Conservation (phyloP, 2,797 vertebrate genomes). For the Avahi laniger region DNA sequence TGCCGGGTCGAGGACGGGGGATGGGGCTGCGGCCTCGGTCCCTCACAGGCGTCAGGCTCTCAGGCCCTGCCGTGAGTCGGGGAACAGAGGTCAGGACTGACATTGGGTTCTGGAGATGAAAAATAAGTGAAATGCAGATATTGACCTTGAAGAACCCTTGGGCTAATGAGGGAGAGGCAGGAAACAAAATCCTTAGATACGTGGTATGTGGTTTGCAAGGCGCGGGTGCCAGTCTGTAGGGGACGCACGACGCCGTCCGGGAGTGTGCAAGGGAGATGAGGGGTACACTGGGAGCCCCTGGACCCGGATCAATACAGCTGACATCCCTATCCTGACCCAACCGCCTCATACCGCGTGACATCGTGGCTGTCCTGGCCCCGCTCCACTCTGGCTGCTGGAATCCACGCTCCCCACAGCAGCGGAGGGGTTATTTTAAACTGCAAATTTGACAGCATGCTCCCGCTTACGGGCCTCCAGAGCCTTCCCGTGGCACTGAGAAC, state of each 20-base stretch:
- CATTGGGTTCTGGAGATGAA: background rate
- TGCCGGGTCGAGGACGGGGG: rapidly evolving
- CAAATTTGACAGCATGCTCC: rapidly evolving
- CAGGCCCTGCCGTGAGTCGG: rapidly evolving
- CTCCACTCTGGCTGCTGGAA: rapidly evolving
- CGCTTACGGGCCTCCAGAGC: background rate
- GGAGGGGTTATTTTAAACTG: rapidly evolving
- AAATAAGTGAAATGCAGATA: rapidly evolving
- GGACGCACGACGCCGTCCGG: background rate
- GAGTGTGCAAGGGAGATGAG: rapidly evolving
- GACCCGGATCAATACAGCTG: rapidly evolving
- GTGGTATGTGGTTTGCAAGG: rapidly evolving
- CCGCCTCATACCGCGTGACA: rapidly evolving
- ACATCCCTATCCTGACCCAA: rapidly evolving
- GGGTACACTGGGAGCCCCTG: background rate
- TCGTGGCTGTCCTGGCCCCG: rapidly evolving
- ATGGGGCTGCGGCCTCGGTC: rapidly evolving
- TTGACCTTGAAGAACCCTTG: background rate
- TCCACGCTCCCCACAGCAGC: rapidly evolving
- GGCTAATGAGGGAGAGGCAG: rapidly evolving
- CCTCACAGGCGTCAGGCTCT: rapidly evolving
- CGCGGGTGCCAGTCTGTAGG: rapidly evolving
- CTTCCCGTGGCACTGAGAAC: rapidly evolving
- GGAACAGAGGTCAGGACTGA: background rate
- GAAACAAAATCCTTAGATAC: rapidly evolving